phyloP scores from a whole-genome alignment of 2,888 invertebrate species.

The Deroplatys truncata region DNA sequence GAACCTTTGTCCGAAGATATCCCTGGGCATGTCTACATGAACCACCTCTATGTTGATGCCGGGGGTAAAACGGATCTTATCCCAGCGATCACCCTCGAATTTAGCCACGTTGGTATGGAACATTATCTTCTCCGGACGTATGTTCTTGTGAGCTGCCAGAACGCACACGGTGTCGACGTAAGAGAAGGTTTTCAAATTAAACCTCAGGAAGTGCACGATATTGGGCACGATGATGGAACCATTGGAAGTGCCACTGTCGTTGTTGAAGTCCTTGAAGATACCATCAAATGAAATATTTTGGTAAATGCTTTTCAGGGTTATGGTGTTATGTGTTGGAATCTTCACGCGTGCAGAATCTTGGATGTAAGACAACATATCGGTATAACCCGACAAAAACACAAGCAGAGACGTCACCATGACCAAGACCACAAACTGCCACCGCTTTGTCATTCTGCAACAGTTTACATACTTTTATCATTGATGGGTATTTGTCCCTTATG shows the following conservation, averaged over 20 bases:
- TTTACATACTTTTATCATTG: too few species aligned
- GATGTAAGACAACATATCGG: too few species aligned
- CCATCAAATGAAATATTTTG: not conserved
- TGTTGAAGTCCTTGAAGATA: not conserved
- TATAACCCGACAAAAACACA: too few species aligned
- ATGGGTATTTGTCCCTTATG: too few species aligned
- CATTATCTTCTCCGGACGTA: constrained; percentile 37
- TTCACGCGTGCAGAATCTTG: too few species aligned
- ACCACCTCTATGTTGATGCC: not conserved
- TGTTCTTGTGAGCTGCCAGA: constrained; percentile 24
- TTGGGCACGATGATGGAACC: not conserved
- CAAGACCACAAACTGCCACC: too few species aligned
- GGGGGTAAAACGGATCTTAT: not conserved
- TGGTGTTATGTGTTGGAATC: too few species aligned
- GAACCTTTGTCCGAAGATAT: constrained; percentile 40
- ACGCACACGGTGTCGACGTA: not conserved
- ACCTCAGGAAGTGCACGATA: not conserved
- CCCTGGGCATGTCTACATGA: not conserved
- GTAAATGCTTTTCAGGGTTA: not conserved
- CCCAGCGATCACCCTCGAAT: constrained; percentile 31
- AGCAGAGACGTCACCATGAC: too few species aligned
- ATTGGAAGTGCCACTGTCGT: not conserved
- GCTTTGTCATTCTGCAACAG: too few species aligned
- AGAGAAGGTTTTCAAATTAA: not conserved
- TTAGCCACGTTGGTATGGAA: constrained; percentile 39